These are phyloP conservation scores for Eulemur coronatus DNA, from an alignment of 2,797 vertebrate genomes.

Conservation along the genomic window DNA sequence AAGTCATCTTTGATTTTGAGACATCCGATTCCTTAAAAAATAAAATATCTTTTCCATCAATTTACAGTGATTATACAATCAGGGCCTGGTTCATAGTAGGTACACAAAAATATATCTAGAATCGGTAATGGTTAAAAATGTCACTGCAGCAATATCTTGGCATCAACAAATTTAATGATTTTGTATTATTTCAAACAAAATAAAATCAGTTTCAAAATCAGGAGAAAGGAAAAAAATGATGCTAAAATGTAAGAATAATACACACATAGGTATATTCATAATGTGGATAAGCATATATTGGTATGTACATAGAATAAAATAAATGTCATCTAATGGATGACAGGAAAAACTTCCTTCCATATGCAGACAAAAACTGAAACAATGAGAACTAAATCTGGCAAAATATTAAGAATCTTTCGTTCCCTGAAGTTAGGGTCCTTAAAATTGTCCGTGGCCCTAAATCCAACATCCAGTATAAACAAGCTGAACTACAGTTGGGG, in stretches of 20 bases:
- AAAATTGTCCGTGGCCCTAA: background rate
- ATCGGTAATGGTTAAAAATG: background rate
- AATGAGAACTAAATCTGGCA: background rate
- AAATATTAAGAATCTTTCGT: background rate
- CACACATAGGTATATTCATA: background rate
- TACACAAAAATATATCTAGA: background rate
- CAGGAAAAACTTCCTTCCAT: background rate
- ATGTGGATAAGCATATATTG: background rate
- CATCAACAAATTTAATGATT: background rate
- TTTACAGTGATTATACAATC: background rate
- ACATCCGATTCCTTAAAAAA: background rate
- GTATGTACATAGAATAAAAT: background rate
- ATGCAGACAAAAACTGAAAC: background rate
- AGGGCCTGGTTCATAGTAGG: background rate
- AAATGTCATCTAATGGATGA: background rate
- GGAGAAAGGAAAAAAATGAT: background rate
- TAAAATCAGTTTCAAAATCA: background rate
- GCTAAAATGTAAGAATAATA: background rate
- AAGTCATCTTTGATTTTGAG: background rate
- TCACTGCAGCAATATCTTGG: background rate
- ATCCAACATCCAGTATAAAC: background rate
- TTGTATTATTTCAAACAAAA: conserved; percentile 17
- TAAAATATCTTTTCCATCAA: conserved; percentile 3
- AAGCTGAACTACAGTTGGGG: background rate
- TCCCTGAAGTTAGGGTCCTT: background rate